phyloP scores from a whole-genome alignment of 1,140 invertebrate genomes.

The Mesaphorura yosii region DNA sequence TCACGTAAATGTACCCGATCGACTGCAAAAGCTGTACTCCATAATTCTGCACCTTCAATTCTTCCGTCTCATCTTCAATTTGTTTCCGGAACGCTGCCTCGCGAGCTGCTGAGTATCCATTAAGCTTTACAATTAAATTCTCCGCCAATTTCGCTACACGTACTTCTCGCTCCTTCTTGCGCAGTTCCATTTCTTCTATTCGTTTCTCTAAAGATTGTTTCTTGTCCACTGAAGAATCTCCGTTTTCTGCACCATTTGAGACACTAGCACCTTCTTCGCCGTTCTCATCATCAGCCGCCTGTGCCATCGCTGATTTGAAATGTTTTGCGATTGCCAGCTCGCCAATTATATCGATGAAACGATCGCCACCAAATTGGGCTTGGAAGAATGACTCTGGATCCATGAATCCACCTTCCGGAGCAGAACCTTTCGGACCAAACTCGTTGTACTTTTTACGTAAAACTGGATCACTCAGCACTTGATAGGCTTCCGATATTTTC shows the following conservation, averaged over 20 bases:
- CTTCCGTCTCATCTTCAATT: conserved; percentile 25
- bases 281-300: conserved; percentile 15
- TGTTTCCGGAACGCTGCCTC: conserved; percentile 16
- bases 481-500: conserved; percentile 34
- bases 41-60: conserved; percentile 30
- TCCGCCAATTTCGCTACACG: conserved; percentile 25
- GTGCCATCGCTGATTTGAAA: conserved; percentile 28
- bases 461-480: conserved; percentile 34
- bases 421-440: conserved; percentile 27
- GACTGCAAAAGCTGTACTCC: conserved; percentile 29
- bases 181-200: conserved; percentile 22
- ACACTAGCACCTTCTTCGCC: background rate
- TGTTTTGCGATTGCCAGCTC: conserved; percentile 29
- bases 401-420: conserved; percentile 30
- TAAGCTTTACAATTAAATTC: conserved; percentile 25
- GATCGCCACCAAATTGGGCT: conserved; percentile 29
- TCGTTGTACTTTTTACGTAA: conserved; percentile 34
- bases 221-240: background rate
- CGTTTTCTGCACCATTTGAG: background rate
- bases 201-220: conserved; percentile 25
- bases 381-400: conserved; percentile 31
- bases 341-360: conserved; percentile 31
- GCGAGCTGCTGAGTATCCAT: conserved; percentile 5
- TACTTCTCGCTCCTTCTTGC: conserved; percentile 26
- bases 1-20: conserved; percentile 28